These are phyloP conservation scores for Dendroctonus ponderosae DNA, from an alignment of 1,140 invertebrate species.

Conservation along the genomic window DNA sequence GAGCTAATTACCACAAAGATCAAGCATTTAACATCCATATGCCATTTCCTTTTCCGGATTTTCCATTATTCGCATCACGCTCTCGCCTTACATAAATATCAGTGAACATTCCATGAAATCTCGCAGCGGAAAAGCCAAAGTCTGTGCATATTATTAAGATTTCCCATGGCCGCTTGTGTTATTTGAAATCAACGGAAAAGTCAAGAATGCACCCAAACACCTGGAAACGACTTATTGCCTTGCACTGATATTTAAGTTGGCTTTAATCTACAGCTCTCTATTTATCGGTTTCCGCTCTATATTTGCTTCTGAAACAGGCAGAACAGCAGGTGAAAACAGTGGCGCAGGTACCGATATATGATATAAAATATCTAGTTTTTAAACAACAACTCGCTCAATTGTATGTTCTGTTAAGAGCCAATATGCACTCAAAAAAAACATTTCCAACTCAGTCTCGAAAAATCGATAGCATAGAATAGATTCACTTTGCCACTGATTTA, in stretches of 20 bases:
- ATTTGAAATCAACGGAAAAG: slow-evolving; percentile 11
- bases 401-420: too few relatives aligned
- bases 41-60: slow-evolving; percentile 22
- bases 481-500: too few relatives aligned
- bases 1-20: too few relatives aligned
- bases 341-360: neutral
- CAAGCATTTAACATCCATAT: too few relatives aligned
- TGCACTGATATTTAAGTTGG: neutral
- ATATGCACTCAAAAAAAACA: too few relatives aligned
- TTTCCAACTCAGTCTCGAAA: too few relatives aligned
- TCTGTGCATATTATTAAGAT: slow-evolving; percentile 14
- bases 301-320: slow-evolving; percentile 9
- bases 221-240: slow-evolving; percentile 4
- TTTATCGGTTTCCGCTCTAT: slow-evolving; percentile 9
- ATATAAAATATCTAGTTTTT: too few relatives aligned
- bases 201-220: neutral
- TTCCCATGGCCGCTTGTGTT: slow-evolving; percentile 8
- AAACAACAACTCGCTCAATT: too few relatives aligned
- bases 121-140: slow-evolving; percentile 10
- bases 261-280: slow-evolving; percentile 7
- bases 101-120: slow-evolving; percentile 16
- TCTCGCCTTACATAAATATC: slow-evolving; percentile 1
- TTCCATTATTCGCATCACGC: slow-evolving; percentile 15
- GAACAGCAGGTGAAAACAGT: slow-evolving; percentile 6
- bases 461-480: too few relatives aligned